Evolutionary conservation across 2,797 vertebrate species (phyloP), one percentile per base, ranked within the genome.

Genomic region (Nyctibius grandis): DNA sequence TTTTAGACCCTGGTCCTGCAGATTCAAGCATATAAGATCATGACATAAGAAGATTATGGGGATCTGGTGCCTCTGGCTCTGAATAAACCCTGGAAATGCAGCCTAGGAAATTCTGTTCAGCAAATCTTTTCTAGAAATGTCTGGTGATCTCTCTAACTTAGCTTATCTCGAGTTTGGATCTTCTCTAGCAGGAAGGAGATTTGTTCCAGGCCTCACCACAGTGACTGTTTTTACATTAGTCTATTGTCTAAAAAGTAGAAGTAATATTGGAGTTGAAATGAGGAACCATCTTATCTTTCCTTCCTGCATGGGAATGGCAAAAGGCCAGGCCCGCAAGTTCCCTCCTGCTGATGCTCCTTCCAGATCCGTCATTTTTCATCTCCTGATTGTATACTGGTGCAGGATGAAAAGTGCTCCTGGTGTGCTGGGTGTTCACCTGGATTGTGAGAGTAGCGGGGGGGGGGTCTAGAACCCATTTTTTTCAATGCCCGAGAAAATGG

Each of bases 381-480:
- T 77, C 26, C 12, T 14, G 1, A 1, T 29, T 60, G 26, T 54
- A 36, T 11, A 8, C 3, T 22, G 17, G 19, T 21, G 16, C 7
- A 51, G 69, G 38, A 54, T 42, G 19, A n/a, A 48, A 60, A 70
- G 29, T 48, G 23, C 8, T 82, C 3, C 26, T 50, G 8, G 8
- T 69, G 50, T 67, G 54, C 40, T 48, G 10, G 38, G 15, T 23
- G 16, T 47, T 87, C 50, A 29, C 9, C n/a, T 70, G 72, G 28
- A 50, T 16, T 69, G 3, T 36, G 28, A 57, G 34, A 54, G 6
- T 47, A 64, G 18, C 3, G 1, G 11, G 1, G 7, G 2, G 29
- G n/a, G n/a, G n/a, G n/a, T 57, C 75, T 59, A 45, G 34, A 79
- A 75, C 8, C 2, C 13, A 17, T 0, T 57, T 48, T 44, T 76